Evolutionary conservation across 2,113 vertebrate genomes (phyloP), one percentile per base, ranked within the genome.

Genomic region (Peromyscus leucopus): DNA sequence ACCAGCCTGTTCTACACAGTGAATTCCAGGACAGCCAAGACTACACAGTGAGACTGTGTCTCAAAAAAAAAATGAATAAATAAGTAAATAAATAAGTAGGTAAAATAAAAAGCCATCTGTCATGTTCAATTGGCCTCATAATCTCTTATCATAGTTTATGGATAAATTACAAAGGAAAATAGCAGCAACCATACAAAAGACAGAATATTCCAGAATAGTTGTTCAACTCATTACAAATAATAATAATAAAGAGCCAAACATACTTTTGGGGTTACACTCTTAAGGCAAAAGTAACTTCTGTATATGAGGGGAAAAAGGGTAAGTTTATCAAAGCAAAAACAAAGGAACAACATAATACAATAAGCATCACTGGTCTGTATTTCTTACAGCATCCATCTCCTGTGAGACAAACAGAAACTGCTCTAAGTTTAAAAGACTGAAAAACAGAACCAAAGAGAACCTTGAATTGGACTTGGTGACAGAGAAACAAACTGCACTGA

Each of bases 291-390:
- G 22, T 71, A 71, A 55, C 3, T 90, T 90, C 51, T 8, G 3
- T 46, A 7, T 22, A 85, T 7, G 7, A 72, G 31, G 12, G 21
- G 55, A 63, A 78, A 72, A 91, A 79, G 63, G 42, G 57, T n/a
- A 65, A 82, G 8, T 15, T 96, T 48, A 90, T 92, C 1, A 33
- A 85, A 71, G 11, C 76, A 96, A 93, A 95, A 78, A 13, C n/a
- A 94, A 85, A 91, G 26, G 86, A 95, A 93, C 13, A 97, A 22
- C 26, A 55, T 51, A 80, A 72, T 59, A 57, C 28, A 79, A 71
- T 24, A 72, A 55, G 89, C 76, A 69, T 67, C 61, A 65, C 10
- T 91, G 67, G 67, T 16, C 51, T 75, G 22, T 72, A 36, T 85
- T 86, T 86, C 42, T 22, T 13, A 86, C 31, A 33, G 42, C 33